Conservation (phyloP, 1,140 invertebrate species). For the Lasaia peninsularis region DNA sequence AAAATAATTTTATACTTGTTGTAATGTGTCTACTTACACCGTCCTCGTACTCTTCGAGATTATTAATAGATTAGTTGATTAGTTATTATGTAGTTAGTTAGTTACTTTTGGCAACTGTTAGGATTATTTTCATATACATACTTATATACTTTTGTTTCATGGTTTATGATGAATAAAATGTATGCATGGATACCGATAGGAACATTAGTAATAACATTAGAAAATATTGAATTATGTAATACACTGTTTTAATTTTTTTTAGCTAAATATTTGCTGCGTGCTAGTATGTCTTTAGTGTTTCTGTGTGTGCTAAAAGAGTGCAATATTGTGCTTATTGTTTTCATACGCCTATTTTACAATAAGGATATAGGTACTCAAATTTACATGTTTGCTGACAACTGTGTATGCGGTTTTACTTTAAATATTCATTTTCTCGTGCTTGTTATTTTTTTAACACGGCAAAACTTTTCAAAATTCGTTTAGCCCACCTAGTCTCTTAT, state of each 20-base stretch:
- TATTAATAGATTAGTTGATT: conserved; percentile 63
- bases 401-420: conserved; percentile 11
- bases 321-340: conserved; percentile 23
- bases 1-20: conserved; percentile 62
- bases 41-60: conserved; percentile 75
- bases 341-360: conserved; percentile 1
- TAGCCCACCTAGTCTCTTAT: conserved; percentile 73
- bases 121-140: conserved; percentile 36
- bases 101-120: conserved; percentile 67
- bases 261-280: conserved; percentile 23
- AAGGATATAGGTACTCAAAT: background rate
- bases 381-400: background rate
- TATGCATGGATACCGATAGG: conserved; percentile 35
- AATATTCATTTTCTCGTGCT: conserved; percentile 8
- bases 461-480: conserved; percentile 57
- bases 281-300: conserved; percentile 22
- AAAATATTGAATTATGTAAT: conserved; percentile 29
- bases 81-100: conserved; percentile 56
- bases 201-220: conserved; percentile 43
- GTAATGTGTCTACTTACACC: conserved; percentile 71
- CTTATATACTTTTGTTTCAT: conserved; percentile 37
- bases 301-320: conserved; percentile 26
- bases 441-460: conserved; percentile 16
- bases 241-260: conserved; percentile 20
- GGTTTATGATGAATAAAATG: conserved; percentile 37